Percentiles rank a stretch among this genome's conserved stretches.
phyloP scores from a whole-genome alignment of 1,140 invertebrate genomes.

The Glomeris maerens region DNA sequence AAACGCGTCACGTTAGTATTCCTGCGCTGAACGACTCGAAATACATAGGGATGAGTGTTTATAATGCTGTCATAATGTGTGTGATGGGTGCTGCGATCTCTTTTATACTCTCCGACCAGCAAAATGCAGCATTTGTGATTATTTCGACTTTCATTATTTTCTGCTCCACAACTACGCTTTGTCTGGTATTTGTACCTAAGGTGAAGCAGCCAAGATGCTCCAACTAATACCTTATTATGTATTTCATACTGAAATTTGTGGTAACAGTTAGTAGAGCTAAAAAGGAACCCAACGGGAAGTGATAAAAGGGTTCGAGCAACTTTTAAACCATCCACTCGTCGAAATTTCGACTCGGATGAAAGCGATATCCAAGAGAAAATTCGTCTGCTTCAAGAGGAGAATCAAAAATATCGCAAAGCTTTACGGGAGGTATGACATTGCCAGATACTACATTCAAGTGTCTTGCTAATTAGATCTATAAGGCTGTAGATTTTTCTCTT shows the following conservation, averaged over 20 bases:
- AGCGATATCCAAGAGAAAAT: conserved; percentile 26
- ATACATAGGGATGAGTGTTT: conserved; percentile 93
- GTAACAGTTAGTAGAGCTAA: background rate
- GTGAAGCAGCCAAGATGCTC: conserved; percentile 47
- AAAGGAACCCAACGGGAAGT: conserved; percentile 1
- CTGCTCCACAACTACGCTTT: conserved; percentile 93
- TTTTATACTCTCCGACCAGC: conserved; percentile 80
- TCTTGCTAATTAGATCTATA: background rate
- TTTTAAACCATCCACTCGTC: background rate
- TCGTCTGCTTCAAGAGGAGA: conserved; percentile 30
- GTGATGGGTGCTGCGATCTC: conserved; percentile 90
- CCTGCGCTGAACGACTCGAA: conserved; percentile 97
- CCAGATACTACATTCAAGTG: background rate
- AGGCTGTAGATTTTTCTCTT: background rate
- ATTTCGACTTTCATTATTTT: conserved; percentile 96
- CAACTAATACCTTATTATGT: too few relatives aligned
- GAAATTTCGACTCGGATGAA: background rate
- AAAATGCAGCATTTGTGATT: conserved; percentile 90
- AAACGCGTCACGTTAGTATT: conserved; percentile 93
- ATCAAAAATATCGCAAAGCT: conserved; percentile 28
- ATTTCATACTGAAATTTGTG: background rate
- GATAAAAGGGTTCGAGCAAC: background rate
- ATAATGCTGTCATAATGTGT: conserved; percentile 98
- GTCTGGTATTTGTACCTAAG: conserved; percentile 97
- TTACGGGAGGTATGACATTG: conserved; percentile 28